Evolutionary conservation across 2,113 vertebrate species (phyloP).

Genomic region (Anarhynchus alexandrinus): DNA sequence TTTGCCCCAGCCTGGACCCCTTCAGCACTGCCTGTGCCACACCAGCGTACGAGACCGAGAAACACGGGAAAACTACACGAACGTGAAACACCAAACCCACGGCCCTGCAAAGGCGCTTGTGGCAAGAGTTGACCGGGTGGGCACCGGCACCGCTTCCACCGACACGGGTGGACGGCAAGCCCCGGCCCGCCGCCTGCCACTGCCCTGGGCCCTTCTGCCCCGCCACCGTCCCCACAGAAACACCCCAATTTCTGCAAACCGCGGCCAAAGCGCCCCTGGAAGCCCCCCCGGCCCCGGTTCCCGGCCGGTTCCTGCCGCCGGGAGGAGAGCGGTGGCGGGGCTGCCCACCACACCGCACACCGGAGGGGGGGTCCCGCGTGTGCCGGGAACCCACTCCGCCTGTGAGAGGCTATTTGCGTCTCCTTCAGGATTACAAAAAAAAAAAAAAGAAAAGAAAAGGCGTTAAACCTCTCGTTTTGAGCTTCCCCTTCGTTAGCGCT

Average conservation of each 20-base stretch:
- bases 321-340: neutral
- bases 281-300: neutral
- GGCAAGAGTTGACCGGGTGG: rapidly evolving
- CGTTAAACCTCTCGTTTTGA: neutral
- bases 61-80: neutral
- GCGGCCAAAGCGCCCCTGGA: neutral
- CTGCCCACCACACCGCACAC: neutral
- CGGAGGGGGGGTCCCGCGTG: too few species aligned
- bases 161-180: neutral
- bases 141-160: rapidly evolving
- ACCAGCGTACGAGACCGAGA: rapidly evolving
- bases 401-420: neutral
- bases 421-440: neutral
- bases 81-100: neutral
- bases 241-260: rapidly evolving
- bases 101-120: neutral
- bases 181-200: too few species aligned
- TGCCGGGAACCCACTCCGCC: neutral
- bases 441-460: neutral
- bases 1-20: neutral
- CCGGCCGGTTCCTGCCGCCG: too few species aligned
- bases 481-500: neutral
- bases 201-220: neutral
- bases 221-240: neutral
- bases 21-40: rapidly evolving